A percentile compares a stretch with the other conserved stretches of the same genome.
Conservation (phyloP, 2,888 invertebrate species). For the Allygus modestus region DNA sequence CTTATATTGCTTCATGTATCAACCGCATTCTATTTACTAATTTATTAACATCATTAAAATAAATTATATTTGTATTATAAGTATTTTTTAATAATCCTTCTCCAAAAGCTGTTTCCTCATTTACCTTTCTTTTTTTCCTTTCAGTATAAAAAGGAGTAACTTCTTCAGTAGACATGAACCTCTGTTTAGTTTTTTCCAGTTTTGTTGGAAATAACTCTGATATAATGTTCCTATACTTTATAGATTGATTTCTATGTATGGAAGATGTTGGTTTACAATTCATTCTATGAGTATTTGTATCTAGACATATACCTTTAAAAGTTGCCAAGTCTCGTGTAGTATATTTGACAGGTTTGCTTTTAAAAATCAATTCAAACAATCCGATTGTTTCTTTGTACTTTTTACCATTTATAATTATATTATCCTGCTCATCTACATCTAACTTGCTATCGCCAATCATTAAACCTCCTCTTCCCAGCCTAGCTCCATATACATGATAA, state of each 20-base stretch:
- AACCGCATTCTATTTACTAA: no score
- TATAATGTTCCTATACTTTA: slow-evolving; percentile 44
- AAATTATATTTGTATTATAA: no score
- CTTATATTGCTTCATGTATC: no score
- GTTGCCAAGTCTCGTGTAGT: background rate
- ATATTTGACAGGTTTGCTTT: slow-evolving; percentile 8
- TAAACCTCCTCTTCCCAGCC: background rate
- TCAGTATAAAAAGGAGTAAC: background rate
- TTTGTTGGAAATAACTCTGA: slow-evolving; percentile 17
- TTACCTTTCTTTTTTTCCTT: background rate
- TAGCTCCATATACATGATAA: background rate
- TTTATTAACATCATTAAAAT: no score
- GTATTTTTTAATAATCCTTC: no score
- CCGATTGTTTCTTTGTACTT: background rate
- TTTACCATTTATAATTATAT: slow-evolving; percentile 23
- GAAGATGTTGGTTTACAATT: background rate
- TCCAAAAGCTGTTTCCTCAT: no score
- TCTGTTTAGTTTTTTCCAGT: background rate
- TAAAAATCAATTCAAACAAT: slow-evolving; percentile 44
- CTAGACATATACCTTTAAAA: slow-evolving; percentile 11
- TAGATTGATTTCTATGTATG: slow-evolving; percentile 1
- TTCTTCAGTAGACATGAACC: background rate
- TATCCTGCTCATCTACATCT: slow-evolving; percentile 24
- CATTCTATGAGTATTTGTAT: slow-evolving; percentile 14
- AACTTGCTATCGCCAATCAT: slow-evolving; percentile 43